Conservation (phyloP, 2,888 invertebrate species). For the Athalia circularis region DNA sequence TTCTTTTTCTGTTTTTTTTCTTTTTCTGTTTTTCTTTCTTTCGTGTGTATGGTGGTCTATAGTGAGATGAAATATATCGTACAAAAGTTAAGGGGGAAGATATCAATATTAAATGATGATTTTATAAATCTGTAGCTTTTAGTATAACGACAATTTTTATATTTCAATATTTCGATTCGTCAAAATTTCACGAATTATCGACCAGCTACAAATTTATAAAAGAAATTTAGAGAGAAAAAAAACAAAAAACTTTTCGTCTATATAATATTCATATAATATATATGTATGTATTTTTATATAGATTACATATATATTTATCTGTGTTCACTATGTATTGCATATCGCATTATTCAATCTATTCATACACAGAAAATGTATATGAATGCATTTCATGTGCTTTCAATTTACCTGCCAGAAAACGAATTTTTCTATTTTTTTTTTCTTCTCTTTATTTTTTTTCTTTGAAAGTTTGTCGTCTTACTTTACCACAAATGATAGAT, state of each 20-base stretch:
- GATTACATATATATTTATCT: neutral
- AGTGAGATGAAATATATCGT: conserved; percentile 14
- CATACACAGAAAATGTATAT: too few species aligned
- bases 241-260: neutral
- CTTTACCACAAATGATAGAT: neutral
- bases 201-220: neutral
- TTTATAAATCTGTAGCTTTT: neutral
- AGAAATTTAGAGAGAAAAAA: neutral
- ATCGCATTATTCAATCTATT: neutral
- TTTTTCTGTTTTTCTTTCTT: neutral
- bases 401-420: too few species aligned
- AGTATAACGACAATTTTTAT: too few species aligned
- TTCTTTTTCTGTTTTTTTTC: neutral
- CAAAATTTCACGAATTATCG: neutral
- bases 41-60: conserved; percentile 19
- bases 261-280: conserved; percentile 9
- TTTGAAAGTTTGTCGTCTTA: neutral
- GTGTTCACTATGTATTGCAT: neutral
- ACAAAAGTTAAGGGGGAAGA: conserved; percentile 20
- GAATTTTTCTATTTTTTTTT: neutral
- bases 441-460: neutral
- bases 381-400: too few species aligned
- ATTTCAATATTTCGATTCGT: too few species aligned
- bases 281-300: neutral
- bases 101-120: neutral